Percentiles rank a stretch among this genome's conserved stretches.
Evolutionary conservation across 2,797 vertebrate species (phyloP).

Genomic region (Salarias fasciatus): DNA sequence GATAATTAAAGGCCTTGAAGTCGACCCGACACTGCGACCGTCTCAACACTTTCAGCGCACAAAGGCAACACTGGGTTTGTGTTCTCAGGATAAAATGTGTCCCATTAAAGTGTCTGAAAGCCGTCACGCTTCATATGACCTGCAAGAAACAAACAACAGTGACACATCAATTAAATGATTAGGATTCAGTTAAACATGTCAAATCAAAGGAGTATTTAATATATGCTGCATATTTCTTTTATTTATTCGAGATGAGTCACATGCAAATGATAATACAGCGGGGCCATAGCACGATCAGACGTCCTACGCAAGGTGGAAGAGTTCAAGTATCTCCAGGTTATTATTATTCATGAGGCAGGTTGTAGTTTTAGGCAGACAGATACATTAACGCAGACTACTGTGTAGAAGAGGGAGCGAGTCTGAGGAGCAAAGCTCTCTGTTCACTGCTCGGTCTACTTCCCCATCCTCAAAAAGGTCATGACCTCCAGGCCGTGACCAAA

Average conservation of each 20-base stretch:
- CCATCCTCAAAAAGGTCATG: no score
- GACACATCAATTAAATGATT: background rate
- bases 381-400: no score
- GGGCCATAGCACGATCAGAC: no score
- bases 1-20: conserved; percentile 37
- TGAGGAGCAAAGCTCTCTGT: no score
- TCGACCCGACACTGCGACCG: conserved; percentile 41
- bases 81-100: conserved; percentile 22
- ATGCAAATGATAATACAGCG: background rate
- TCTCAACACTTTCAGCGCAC: conserved; percentile 50
- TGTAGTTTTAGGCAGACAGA: no score
- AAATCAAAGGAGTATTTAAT: background rate
- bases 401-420: no score
- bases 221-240: background rate
- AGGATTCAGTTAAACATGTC: background rate
- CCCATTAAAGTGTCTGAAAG: conserved; percentile 19
- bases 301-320: no score
- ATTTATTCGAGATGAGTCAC: background rate
- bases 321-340: no score
- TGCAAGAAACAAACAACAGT: conserved; percentile 41
- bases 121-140: conserved; percentile 60
- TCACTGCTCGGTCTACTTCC: no score
- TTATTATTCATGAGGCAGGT: no score
- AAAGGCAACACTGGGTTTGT: conserved; percentile 41
- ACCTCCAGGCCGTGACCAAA: no score